phyloP scores from a whole-genome alignment of 92 coral and sea anemone genomes.

The Desmophyllum pertusum region DNA sequence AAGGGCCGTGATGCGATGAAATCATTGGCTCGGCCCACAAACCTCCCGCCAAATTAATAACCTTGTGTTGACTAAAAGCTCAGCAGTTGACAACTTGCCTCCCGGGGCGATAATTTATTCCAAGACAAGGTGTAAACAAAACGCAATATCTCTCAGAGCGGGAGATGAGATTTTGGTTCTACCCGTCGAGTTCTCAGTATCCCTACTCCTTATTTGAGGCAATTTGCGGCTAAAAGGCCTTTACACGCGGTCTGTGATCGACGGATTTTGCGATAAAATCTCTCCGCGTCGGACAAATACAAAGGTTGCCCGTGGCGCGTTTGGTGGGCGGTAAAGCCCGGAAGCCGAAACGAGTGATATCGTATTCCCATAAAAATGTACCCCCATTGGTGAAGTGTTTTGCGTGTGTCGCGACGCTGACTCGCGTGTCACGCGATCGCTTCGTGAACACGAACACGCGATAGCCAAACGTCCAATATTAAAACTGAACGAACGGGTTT shows the following conservation, averaged over 20 bases:
- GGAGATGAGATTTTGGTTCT: slow-evolving; percentile 12
- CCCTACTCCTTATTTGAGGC: neutral
- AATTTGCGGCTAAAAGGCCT: slow-evolving; percentile 22
- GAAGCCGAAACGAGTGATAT: slow-evolving; percentile 39
- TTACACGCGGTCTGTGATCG: neutral
- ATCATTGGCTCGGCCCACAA: slow-evolving; percentile 24
- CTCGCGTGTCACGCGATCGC: slow-evolving; percentile 36
- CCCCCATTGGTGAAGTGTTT: slow-evolving; percentile 47
- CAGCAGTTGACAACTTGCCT: slow-evolving; percentile 72
- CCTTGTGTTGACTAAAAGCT: slow-evolving; percentile 66
- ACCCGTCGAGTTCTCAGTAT: slow-evolving; percentile 20
- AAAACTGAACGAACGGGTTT: neutral
- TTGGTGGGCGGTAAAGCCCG: slow-evolving; percentile 51
- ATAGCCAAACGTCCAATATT: neutral
- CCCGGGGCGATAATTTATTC: slow-evolving; percentile 91
- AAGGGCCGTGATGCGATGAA: slow-evolving; percentile 1
- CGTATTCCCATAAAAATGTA: slow-evolving; percentile 39
- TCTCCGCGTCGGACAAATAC: slow-evolving; percentile 20
- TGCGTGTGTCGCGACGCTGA: slow-evolving; percentile 37
- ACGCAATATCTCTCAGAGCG: slow-evolving; percentile 48
- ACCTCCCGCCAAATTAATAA: slow-evolving; percentile 76
- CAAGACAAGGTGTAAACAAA: slow-evolving; percentile 39
- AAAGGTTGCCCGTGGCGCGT: slow-evolving; percentile 50
- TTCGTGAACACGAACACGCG: slow-evolving; percentile 16
- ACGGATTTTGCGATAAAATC: slow-evolving; percentile 4